Evolutionary conservation across 2,888 invertebrate genomes (phyloP), one percentile per base, ranked within the genome.

Genomic region (Marasmarcha lunaedactyla): DNA sequence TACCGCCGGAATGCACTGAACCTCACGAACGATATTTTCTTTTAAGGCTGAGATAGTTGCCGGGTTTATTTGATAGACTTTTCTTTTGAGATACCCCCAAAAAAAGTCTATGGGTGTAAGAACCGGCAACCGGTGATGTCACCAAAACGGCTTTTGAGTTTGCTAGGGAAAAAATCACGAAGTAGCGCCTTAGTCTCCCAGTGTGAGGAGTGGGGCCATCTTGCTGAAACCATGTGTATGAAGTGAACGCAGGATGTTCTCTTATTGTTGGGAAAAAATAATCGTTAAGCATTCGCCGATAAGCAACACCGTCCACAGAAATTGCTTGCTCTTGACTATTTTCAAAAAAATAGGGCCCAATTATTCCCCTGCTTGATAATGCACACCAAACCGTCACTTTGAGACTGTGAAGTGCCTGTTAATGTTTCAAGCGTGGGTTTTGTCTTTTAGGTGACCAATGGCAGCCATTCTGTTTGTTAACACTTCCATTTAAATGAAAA

Each of bases 31-130:
- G 35, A 46, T 46, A 44, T 43, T 42, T 44, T 45, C 42, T 41
- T 46, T 47, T 33, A 46, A 43, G 15, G 45, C 39, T 9, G 27
- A 40, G 37, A 43, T 35, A 9, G 42, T 36, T 12, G 27, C 33
- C 13, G 47, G 46, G 30, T 41, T 46, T 11, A 25, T 46, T 30
- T 11, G 10, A 30, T 42, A 49, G 37, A 47, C 47, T 41, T 46
- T 46, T 27, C 27, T 37, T 41, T 51, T 51, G 33, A 46, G 39
- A 15, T 47, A 46, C 38, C 48, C 42, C 45, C 44, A 41, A 42
- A 44, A 50, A 49, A 46, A 44, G 35, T 46, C 46, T 41, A 46
- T 48, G 33, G 49, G 47, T 13, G 47, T 42, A 10, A 49, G 40
- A 42, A 50, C 44, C 5, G 48, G 51, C 15, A 43, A 44, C 4